Evolutionary conservation across 2,797 vertebrate genomes (phyloP), one percentile per base, ranked within the genome.

Genomic region (Meriones psammophilus): DNA sequence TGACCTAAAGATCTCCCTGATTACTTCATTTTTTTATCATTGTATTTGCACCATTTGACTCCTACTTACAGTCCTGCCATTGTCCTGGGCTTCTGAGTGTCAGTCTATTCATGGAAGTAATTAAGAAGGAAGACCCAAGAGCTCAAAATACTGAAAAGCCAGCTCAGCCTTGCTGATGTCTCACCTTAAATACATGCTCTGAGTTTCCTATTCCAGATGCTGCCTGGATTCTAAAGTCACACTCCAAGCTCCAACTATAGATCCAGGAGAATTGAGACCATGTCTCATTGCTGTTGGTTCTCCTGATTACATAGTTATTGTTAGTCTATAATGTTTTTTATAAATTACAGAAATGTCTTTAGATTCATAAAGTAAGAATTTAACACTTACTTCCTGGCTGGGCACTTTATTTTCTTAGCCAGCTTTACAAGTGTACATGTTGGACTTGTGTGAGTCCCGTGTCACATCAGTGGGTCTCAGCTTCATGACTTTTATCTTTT

Each of bases 121-220:
- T 58, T 91, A 91, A 88, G 54, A 71, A 84, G 24, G 24, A 42
- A 89, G 30, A 94, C n/a, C 33, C n/a, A 46, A 92, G 33, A 92
- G 62, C 17, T 3, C 7, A 22, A 50, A 69, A 7, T 6, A 71
- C 42, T 69, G 30, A 83, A 66, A 93, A 96, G 28, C 26, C 14
- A 54, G 73, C 36, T 84, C 64, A 39, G 10, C 10, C 13, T 30
- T 71, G 8, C 24, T 46, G 0, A 9, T 76, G 33, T 73, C 87
- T 10, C 92, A 22, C 13, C 86, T n/a, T 58, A 66, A 76, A 2
- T 74, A 68, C 15, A 30, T 56, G 58, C 8, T 36, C 73, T 91
- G 92, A 66, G 54, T 92, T 78, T 68, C 85, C 26, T 86, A 66
- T 66, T 46, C 66, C 69, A 73, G 1, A 46, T 46, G 8, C 78